A percentile compares a stretch with the other conserved stretches of the same genome.
Conservation (phyloP, 2,797 vertebrate genomes). For the Bradypodion pumilum region DNA sequence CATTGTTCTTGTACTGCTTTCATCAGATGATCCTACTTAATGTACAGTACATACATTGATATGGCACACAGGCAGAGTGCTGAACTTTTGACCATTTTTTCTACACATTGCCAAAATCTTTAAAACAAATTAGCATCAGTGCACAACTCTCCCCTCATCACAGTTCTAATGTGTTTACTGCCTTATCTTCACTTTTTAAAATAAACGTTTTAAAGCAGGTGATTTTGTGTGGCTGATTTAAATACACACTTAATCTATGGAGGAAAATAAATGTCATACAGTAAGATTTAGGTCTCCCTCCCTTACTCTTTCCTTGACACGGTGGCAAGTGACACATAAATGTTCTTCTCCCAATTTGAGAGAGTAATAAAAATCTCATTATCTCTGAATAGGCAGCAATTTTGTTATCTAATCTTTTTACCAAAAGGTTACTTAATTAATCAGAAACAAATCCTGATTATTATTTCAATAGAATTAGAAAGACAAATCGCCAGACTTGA, state of each 20-base stretch:
- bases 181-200: conserved; percentile 65
- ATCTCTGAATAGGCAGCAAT: conserved; percentile 82
- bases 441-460: conserved; percentile 82
- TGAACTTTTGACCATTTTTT: conserved; percentile 40
- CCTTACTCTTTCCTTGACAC: conserved; percentile 51
- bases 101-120: conserved; percentile 52
- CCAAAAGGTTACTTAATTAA: conserved; percentile 85
- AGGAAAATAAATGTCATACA: conserved; percentile 60
- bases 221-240: conserved; percentile 22
- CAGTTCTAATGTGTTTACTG: conserved; percentile 56
- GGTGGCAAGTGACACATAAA: conserved; percentile 71
- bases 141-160: not conserved
- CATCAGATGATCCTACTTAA: conserved; percentile 61
- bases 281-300: conserved; percentile 65
- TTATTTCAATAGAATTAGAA: conserved; percentile 83
- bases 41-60: conserved; percentile 64
- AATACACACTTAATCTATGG: conserved; percentile 44
- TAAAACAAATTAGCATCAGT: conserved; percentile 61
- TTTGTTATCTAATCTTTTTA: conserved; percentile 83
- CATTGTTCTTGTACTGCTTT: conserved; percentile 60
- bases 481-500: conserved; percentile 78
- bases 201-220: conserved; percentile 50
- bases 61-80: conserved; percentile 29
- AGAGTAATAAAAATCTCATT: conserved; percentile 84
- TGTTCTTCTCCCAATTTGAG: conserved; percentile 70